phyloP scores from a whole-genome alignment of 2,113 vertebrate genomes.

The Lophius piscatorius region DNA sequence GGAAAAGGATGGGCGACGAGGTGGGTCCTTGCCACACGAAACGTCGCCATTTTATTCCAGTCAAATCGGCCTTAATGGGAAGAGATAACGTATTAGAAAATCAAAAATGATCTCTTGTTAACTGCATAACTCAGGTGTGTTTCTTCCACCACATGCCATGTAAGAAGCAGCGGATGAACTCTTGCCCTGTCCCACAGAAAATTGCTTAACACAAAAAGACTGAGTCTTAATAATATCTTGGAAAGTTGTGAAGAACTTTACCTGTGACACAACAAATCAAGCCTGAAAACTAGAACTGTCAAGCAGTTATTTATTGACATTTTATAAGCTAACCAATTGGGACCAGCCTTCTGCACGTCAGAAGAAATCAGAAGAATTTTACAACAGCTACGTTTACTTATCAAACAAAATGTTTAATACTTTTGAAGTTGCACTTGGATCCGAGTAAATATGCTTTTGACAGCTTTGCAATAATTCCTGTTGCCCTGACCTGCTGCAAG shows the following conservation, averaged over 20 bases:
- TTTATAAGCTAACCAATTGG: too few species aligned
- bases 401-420: not conserved
- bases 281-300: conserved; percentile 14
- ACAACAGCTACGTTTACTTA: not conserved
- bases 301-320: not conserved
- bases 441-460: not conserved
- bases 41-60: conserved; percentile 98
- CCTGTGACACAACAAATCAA: conserved; percentile 7
- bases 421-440: not conserved
- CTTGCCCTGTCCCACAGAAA: conserved; percentile 11
- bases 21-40: conserved; percentile 98
- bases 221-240: conserved; percentile 9
- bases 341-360: too few species aligned
- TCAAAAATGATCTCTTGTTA: conserved; percentile 19
- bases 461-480: conserved; percentile 11
- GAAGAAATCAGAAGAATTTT: too few species aligned
- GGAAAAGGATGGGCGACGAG: conserved; percentile 96
- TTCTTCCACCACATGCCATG: not conserved
- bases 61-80: conserved; percentile 90
- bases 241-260: conserved; percentile 26
- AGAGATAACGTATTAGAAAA: conserved; percentile 2
- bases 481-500: conserved; percentile 39
- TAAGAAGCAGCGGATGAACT: not conserved
- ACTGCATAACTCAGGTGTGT: conserved; percentile 6
- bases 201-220: conserved; percentile 8